Evolutionary conservation across 1,140 invertebrate genomes (phyloP), one percentile per base, ranked within the genome.

Genomic region (Drosophila suzukii): DNA sequence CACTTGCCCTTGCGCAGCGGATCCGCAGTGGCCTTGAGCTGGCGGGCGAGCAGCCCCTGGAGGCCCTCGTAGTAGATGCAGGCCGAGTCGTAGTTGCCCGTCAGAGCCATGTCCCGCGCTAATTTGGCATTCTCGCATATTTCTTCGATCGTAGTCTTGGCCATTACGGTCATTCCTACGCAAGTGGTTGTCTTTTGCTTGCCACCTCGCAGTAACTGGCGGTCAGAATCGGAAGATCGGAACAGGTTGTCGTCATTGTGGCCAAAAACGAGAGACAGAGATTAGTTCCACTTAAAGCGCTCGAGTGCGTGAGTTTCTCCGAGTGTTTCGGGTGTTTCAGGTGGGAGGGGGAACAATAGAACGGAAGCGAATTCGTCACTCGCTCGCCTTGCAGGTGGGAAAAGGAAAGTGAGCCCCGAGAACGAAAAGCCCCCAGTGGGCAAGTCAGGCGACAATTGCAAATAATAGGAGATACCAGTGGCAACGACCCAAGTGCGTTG

Each of bases 11-110:
- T 98, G 61, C 95, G 94, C 71, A 95, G 95, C 50, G 95, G 95
- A 92, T 95, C 98, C 13, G 94, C 96, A 49, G 98, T 97, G 41
- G 95, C 96, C 15, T 95, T 90, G 6, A 92, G 94, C 46, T 99
- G 94, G 30, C 98, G 94, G 95, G 72, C 78, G 15, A 92, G 57
- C 70, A 92, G 81, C 13, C 91, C 95, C 85, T 97, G 96, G 5
- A 98, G 97, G 51, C 98, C 97, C 93, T 99, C 97, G 92, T 99
- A 99, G 93, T 99, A 99, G 50, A 99, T 97, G 80, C 96, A 94
- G 11, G 98, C 97, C 61, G 97, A 97, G 88, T 99, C 98, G 92
- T 99, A 99, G 93, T 99, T 98, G 7, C 98, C 98, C 90, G 97
- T 96, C 70, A 99, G 93, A 59, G 97, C 97, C 96, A 97, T 97